Evolutionary conservation across 2,797 vertebrate genomes (phyloP).

Genomic region (Crenichthys baileyi): DNA sequence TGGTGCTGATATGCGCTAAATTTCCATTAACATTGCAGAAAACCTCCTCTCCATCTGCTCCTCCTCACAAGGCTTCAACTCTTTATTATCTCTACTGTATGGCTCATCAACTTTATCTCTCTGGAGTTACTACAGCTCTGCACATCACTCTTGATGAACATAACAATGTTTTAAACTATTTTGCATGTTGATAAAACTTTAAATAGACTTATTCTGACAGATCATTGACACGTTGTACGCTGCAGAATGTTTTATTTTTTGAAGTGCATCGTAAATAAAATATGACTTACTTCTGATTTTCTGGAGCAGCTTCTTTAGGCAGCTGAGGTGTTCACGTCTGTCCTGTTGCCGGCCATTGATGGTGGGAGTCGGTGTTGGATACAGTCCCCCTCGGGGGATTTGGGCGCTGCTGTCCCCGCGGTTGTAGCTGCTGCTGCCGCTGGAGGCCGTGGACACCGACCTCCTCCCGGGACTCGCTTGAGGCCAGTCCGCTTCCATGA

Average conservation of each 20-base stretch:
- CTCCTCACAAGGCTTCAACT: too few relatives aligned
- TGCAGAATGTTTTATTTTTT: not conserved
- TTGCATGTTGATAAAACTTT: too few relatives aligned
- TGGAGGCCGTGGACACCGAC: slow-evolving; percentile 81
- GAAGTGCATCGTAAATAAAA: not conserved
- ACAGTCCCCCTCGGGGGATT: slow-evolving; percentile 77
- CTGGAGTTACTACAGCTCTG: too few relatives aligned
- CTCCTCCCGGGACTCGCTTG: slow-evolving; percentile 83
- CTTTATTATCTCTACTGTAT: too few relatives aligned
- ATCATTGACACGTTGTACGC: too few relatives aligned
- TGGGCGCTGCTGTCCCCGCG: slow-evolving; percentile 69
- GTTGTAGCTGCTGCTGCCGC: slow-evolving; percentile 77
- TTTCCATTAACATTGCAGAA: too few relatives aligned
- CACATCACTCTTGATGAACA: too few relatives aligned
- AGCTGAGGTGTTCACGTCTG: slow-evolving; percentile 72
- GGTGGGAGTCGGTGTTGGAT: slow-evolving; percentile 72
- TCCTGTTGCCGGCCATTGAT: slow-evolving; percentile 72
- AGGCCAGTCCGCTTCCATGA: slow-evolving; percentile 92
- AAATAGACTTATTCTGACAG: too few relatives aligned
- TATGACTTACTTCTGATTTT: slow-evolving; percentile 86
- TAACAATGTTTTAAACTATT: too few relatives aligned
- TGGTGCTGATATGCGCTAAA: too few relatives aligned
- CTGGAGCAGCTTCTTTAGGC: slow-evolving; percentile 85
- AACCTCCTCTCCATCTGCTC: too few relatives aligned
- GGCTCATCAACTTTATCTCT: too few relatives aligned